Evolutionary conservation across 2,797 vertebrate genomes (phyloP).

Genomic region (Platyrinchus mystaceus): DNA sequence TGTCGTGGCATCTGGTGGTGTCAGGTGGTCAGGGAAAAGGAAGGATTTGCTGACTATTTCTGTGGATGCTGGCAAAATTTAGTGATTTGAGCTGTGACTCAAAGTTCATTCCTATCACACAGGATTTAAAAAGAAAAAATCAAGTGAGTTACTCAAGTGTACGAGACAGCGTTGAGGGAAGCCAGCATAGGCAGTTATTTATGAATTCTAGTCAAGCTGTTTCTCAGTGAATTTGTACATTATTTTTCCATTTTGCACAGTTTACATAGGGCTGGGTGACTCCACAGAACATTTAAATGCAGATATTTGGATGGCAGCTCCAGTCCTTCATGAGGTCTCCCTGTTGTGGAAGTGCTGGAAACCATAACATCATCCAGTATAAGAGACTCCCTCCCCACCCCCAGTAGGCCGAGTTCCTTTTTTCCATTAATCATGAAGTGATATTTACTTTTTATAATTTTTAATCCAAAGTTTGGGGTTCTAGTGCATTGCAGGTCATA

Average conservation of each 20-base stretch:
- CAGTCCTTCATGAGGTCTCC: neutral
- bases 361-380: neutral
- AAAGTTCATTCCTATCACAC: neutral
- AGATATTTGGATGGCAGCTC: neutral
- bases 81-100: neutral
- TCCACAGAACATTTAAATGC: neutral
- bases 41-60: neutral
- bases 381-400: neutral
- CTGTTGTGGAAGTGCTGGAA: neutral
- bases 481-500: neutral
- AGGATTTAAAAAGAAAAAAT: neutral
- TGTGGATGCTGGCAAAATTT: neutral
- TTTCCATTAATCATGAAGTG: neutral
- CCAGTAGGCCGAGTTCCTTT: neutral
- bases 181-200: neutral
- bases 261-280: neutral
- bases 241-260: neutral
- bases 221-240: neutral
- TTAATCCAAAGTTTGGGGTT: neutral
- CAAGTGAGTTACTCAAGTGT: neutral
- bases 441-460: neutral
- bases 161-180: neutral
- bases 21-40: neutral
- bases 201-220: neutral
- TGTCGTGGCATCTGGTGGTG: accelerated